phyloP scores from a whole-genome alignment of 2,113 vertebrate species.

The Ammodytes marinus region DNA sequence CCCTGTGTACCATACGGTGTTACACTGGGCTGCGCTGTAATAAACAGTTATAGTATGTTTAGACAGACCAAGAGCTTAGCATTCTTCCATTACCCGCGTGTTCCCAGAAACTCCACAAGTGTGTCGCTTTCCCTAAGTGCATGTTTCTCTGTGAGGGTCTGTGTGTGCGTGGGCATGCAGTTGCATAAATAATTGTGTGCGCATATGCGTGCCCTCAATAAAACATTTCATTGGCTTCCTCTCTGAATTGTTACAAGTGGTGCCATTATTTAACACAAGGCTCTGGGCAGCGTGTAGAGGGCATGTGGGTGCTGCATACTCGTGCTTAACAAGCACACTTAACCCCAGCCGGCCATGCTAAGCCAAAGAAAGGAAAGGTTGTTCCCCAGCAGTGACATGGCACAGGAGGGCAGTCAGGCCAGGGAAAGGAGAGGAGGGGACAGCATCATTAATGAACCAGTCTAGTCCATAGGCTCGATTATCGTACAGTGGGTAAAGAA shows the following conservation, averaged over 20 bases:
- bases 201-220: constrained; percentile 61
- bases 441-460: constrained; percentile 66
- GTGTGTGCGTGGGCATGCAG: constrained; percentile 8
- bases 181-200: constrained; percentile 53
- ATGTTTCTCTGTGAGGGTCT: constrained; percentile 29
- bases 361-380: constrained; percentile 75
- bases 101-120: constrained; percentile 60
- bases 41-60: constrained; percentile 78
- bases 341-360: constrained; percentile 64
- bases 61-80: constrained; percentile 72
- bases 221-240: constrained; percentile 76
- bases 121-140: constrained; percentile 40
- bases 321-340: constrained; percentile 75
- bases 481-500: constrained; percentile 40
- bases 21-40: constrained; percentile 62
- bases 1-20: constrained; percentile 54
- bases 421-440: constrained; percentile 65
- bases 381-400: constrained; percentile 72
- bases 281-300: constrained; percentile 61
- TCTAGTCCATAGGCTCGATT: constrained; percentile 49
- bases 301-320: constrained; percentile 50
- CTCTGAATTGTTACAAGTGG: constrained; percentile 79
- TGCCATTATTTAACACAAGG: constrained; percentile 70
- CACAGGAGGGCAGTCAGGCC: constrained; percentile 71
- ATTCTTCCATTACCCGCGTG: constrained; percentile 74